Conservation (phyloP, 2,113 vertebrate species). For the Dissostichus mawsoni region DNA sequence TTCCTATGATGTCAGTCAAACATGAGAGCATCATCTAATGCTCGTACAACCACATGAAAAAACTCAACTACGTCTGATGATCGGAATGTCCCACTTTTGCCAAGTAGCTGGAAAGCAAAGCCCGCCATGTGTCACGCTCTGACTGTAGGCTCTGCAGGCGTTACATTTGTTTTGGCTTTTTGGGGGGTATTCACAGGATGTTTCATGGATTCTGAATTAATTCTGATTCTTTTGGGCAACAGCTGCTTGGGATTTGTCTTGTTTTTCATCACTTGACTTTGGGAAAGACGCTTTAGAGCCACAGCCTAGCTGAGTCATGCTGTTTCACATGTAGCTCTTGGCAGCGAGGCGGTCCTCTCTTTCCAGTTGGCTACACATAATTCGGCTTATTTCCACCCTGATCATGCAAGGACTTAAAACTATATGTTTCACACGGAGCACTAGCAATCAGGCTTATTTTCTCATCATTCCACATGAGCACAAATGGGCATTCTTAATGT, state of each 20-base stretch:
- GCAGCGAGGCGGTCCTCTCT: constrained; percentile 1
- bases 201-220: constrained; percentile 19
- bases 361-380: constrained; percentile 46
- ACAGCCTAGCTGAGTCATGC: constrained; percentile 43
- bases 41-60: constrained; percentile 17
- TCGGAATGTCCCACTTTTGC: constrained; percentile 60
- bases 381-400: constrained; percentile 54
- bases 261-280: constrained; percentile 37
- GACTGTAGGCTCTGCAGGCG: constrained; percentile 5
- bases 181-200: constrained; percentile 29
- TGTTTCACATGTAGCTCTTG: constrained; percentile 41
- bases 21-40: constrained; percentile 40
- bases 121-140: constrained; percentile 15
- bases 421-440: constrained; percentile 27
- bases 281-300: constrained; percentile 28
- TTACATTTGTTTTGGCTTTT: constrained; percentile 43
- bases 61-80: constrained; percentile 27
- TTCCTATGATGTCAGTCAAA: constrained; percentile 49
- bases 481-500: constrained; percentile 33
- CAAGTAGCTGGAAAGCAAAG: constrained; percentile 47
- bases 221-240: constrained; percentile 39
- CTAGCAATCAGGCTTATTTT: constrained; percentile 34
- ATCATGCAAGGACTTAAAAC: constrained; percentile 32
- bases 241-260: constrained; percentile 65
- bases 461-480: constrained; percentile 31